These are phyloP conservation scores for Drosophila suzukii DNA, from an alignment of 1,140 invertebrate species.

Conservation along the genomic window DNA sequence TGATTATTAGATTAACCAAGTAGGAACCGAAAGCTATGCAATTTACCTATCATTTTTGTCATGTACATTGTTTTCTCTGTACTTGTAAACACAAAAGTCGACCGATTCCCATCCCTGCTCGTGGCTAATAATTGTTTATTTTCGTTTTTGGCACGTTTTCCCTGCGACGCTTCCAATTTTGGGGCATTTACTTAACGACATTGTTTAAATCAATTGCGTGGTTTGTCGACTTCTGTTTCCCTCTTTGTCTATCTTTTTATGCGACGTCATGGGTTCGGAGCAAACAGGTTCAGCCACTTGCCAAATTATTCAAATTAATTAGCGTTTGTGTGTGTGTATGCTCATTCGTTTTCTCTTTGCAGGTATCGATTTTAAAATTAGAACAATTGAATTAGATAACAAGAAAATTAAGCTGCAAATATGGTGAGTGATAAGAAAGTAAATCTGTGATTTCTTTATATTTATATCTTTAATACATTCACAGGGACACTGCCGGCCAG, in stretches of 20 bases:
- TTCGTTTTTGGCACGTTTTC: conserved; percentile 72
- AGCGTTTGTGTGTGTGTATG: conserved; percentile 35
- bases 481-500: conserved; percentile 98
- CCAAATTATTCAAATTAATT: conserved; percentile 61
- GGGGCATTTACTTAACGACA: conserved; percentile 67
- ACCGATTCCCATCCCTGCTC: conserved; percentile 1
- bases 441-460: neutral
- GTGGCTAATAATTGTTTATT: conserved; percentile 60
- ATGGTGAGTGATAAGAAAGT: conserved; percentile 88
- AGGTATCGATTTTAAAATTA: conserved; percentile 99
- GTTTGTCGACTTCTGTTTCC: conserved; percentile 27
- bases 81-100: conserved; percentile 7
- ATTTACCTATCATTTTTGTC: neutral
- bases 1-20: neutral
- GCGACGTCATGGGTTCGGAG: conserved; percentile 26
- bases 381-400: conserved; percentile 98
- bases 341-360: conserved; percentile 50
- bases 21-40: neutral
- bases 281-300: conserved; percentile 38
- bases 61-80: neutral
- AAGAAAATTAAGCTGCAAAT: conserved; percentile 99
- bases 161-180: conserved; percentile 61
- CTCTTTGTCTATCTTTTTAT: conserved; percentile 15
- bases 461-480: conserved; percentile 19
- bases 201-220: conserved; percentile 71